These are phyloP conservation scores for Megalopta genalis DNA, from an alignment of 1,140 invertebrate species.

Conservation along the genomic window DNA sequence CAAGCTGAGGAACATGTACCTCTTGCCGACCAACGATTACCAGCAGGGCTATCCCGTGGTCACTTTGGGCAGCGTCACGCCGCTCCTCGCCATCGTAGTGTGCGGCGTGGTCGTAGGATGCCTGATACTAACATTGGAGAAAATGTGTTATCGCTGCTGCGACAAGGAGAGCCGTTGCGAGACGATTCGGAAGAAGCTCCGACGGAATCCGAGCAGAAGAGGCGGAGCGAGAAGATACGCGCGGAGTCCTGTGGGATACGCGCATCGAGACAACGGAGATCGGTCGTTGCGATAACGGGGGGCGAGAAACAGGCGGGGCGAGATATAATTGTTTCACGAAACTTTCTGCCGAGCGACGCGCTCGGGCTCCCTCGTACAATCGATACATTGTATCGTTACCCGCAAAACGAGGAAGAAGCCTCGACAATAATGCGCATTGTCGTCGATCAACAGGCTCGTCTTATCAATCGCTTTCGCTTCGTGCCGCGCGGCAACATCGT, in stretches of 20 bases:
- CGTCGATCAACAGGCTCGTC: neutral
- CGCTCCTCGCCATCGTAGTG: conserved; percentile 36
- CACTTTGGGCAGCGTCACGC: conserved; percentile 28
- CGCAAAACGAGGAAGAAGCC: too few species aligned
- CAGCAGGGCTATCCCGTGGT: neutral
- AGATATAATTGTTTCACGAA: neutral
- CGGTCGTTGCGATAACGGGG: too few species aligned
- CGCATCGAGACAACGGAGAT: neutral
- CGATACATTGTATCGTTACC: neutral
- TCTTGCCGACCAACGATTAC: neutral
- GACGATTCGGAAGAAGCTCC: neutral
- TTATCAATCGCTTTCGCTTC: conserved; percentile 48
- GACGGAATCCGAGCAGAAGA: neutral
- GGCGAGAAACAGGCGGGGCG: neutral
- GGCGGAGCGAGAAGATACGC: neutral
- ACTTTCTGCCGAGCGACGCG: too few species aligned
- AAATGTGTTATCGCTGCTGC: conserved; percentile 6
- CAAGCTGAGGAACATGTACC: conserved; percentile 19
- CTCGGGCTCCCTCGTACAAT: too few species aligned
- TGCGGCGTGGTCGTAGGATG: conserved; percentile 34
- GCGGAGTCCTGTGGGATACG: neutral
- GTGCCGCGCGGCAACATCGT: neutral
- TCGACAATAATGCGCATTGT: too few species aligned
- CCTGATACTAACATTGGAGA: conserved; percentile 43
- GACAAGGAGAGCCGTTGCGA: neutral